These are phyloP conservation scores for Chymomyza amoena DNA, from an alignment of 2,888 invertebrate genomes.

Conservation along the genomic window DNA sequence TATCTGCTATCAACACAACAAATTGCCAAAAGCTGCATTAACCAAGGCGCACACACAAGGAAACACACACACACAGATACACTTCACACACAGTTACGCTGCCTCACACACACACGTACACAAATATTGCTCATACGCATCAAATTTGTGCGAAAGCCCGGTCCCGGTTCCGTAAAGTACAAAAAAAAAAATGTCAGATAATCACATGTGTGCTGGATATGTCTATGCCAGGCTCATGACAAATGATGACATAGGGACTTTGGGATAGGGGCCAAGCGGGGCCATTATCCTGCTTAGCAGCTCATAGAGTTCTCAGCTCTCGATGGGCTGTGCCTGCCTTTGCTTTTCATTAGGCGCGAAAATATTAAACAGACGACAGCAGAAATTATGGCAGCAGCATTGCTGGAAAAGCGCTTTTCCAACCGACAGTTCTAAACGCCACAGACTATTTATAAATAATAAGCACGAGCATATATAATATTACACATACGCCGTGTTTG, in stretches of 20 bases:
- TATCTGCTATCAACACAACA: constrained; percentile 67
- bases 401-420: constrained; percentile 1
- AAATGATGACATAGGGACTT: constrained; percentile 48
- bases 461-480: constrained; percentile 54
- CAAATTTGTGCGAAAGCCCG: constrained; percentile 33
- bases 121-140: constrained; percentile 29
- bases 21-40: constrained; percentile 58
- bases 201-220: constrained; percentile 39
- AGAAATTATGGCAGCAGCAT: constrained; percentile 48
- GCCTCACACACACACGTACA: neutral
- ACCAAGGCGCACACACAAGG: constrained; percentile 31
- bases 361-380: constrained; percentile 67
- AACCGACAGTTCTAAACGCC: constrained; percentile 14
- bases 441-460: constrained; percentile 31
- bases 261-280: neutral
- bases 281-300: constrained; percentile 29
- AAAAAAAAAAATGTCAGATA: constrained; percentile 41
- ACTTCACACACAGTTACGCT: constrained; percentile 5
- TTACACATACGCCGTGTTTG: constrained; percentile 57
- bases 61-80: constrained; percentile 21
- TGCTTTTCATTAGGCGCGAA: constrained; percentile 66
- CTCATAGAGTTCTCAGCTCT: constrained; percentile 26
- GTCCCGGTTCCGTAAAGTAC: neutral
- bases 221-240: constrained; percentile 44
- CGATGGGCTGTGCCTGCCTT: neutral